Base-by-base conservation (phyloP, 2,113 vertebrate genomes). In the Rhizomys pruinosus region DNA sequence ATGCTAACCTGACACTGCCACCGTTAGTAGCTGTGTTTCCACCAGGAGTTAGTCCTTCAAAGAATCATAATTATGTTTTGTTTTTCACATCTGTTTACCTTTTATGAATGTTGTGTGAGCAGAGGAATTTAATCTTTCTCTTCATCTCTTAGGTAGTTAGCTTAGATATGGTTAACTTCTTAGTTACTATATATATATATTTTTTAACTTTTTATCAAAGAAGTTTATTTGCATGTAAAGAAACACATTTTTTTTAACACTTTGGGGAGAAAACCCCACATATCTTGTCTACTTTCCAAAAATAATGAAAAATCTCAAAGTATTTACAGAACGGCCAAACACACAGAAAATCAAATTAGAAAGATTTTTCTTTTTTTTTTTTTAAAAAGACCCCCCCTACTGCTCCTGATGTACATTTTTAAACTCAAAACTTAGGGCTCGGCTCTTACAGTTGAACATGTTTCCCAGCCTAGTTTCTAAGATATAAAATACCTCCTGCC, bases 311-410 rank as follows among this genome's bases (percentile, higher is more conserved):
- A 97, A 96, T 57, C 91, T 93, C 97, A 80, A 93, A 96, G 39
- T 97, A 96, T 97, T 97, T 98, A 97, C 97, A 98, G 69, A 96
- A 97, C 55, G 57, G 95, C 92, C 97, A 95, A 93, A 96, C 59
- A 91, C 88, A 95, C 73, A 97, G 88, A 98, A 93, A 96, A 95
- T 78, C 95, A 89, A 79, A 97, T 93, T 92, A 90, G 77, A 96
- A 94, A 95, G 74, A 66, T 55, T 42, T 52, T 6, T 11, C 63
- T 73, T 34, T 90, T 55, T 42, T 52, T 6, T 11, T 66, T 73
- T 34, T 90, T 47, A 63, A 84, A 52, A 52, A 52, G 47, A 52
- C 47, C 11, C 94, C 87, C 73, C 93, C 85, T 94, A 94, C 95
- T 97, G 97, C 97, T 97, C 97, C 94, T 98, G 90, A 63, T 52